Evolutionary conservation across 1,140 invertebrate species (phyloP), one percentile per base, ranked within the genome.

Genomic region (Bombus sylvicola): DNA sequence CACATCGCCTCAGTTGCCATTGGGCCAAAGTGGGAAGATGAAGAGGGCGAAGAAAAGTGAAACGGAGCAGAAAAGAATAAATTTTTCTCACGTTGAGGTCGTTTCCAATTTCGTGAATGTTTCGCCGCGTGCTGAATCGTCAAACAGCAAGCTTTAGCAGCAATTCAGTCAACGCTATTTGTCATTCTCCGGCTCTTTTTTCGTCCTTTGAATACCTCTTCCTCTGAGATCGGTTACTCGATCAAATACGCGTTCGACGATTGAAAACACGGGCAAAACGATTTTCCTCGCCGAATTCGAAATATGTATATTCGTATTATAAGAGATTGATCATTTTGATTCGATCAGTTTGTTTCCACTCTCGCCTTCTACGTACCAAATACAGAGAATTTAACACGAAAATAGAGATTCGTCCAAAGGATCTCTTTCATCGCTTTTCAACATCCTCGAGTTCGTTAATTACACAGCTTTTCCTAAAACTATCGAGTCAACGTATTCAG

Each of bases 61-160:
- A 53, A 53, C 47, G 47, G 47, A 22, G 47, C 6, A 53, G 72
- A 43, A 71, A 71, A 41, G 59, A 12, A 64, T 39, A 81, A 22
- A 22, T 88, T 78, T 72, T 68, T 78, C 62, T 83, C 83, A 34
- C 77, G 62, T 85, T 73, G 71, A 57, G 57, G 69, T 64, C n/a
- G 73, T 87, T 87, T 87, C 72, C 81, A 87, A 88, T 80, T 88
- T 88, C 64, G 75, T 64, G 81, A 74, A 84, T 57, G 71, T 88
- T 74, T 84, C 73, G 81, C 66, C 81, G 86, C 57, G 31, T 64
- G 53, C n/a, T 83, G 85, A 79, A 74, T 88, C 57, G 85, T 78
- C 76, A 87, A 57, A 78, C 22, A 53, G 64, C 57, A 10, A 47
- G 78, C 37, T 86, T 64, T 34, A 43, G 25, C 43, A 62, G 37